Evolutionary conservation across 2,888 invertebrate genomes (phyloP).

Genomic region (Acleris emargana): DNA sequence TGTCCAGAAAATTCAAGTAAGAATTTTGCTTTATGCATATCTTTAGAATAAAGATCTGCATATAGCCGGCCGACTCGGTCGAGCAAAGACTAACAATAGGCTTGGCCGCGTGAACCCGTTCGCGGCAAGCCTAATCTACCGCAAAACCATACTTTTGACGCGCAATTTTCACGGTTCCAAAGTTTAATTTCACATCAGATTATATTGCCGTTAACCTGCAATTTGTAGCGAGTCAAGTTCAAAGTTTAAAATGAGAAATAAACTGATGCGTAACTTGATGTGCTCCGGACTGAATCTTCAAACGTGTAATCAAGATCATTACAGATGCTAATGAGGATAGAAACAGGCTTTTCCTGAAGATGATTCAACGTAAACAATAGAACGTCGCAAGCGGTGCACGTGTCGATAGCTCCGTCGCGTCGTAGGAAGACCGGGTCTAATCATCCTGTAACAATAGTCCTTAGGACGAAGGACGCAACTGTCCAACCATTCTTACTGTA

Average conservation of each 20-base stretch:
- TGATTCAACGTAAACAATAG: constrained; percentile 46
- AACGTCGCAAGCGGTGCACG: constrained; percentile 39
- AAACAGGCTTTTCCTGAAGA: constrained; percentile 2
- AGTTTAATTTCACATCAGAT: constrained; percentile 25
- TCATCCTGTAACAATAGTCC: constrained; percentile 38
- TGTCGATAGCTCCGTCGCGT: constrained; percentile 37
- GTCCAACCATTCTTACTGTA: too few relatives aligned
- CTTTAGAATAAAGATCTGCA: constrained; percentile 36
- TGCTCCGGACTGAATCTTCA: neutral
- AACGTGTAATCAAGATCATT: neutral
- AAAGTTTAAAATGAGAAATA: constrained; percentile 2
- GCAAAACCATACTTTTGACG: constrained; percentile 27
- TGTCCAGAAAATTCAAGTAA: constrained; percentile 1
- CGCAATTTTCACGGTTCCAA: constrained; percentile 21
- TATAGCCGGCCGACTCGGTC: constrained; percentile 38
- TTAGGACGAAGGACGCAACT: neutral
- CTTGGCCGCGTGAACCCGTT: constrained; percentile 12
- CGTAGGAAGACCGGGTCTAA: constrained; percentile 39
- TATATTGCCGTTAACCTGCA: constrained; percentile 13
- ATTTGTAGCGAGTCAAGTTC: constrained; percentile 11
- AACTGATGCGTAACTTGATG: neutral
- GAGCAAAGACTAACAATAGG: constrained; percentile 29
- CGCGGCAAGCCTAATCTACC: constrained; percentile 21
- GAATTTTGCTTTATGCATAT: neutral
- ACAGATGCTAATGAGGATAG: neutral